Base-by-base conservation (phyloP, 2,888 invertebrate genomes). In the Acronicta alni region DNA sequence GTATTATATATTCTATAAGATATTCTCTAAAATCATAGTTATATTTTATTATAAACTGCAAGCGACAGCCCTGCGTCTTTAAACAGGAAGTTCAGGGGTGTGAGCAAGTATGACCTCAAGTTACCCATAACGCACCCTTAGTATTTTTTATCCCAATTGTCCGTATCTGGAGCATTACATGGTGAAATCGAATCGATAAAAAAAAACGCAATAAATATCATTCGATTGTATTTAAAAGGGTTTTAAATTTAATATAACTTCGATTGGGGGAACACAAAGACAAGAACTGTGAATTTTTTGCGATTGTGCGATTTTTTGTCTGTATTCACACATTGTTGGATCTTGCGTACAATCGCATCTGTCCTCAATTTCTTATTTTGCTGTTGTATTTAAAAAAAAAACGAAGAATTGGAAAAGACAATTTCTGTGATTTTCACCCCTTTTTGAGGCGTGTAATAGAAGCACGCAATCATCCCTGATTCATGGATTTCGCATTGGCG, bases 131-230 rank as follows among this genome's bases (percentile, higher is more conserved):
- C 72, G 85, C 83, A 89, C 91, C 91, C 90, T 86, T 70, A 62
- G 67, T 81, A 74, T 79, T 84, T 83, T 81, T 82, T 81, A 80
- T 80, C 77, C 67, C 83, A 79, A 86, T 90, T 90, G 88, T 89
- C 75, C 70, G 77, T 85, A 92, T 91, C 88, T 92, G 72, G 89
- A 92, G 92, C 89, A 89, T 89, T 90, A 88, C 90, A 88, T 79
- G 85, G 82, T 77, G 74, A 86, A 90, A 87, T 76, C 82, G 85
- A 77, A 86, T 87, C 83, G 82, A 82, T 80, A 75, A 43, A 84
- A 89, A 92, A 91, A 90, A 92, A 86, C 80, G 86, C 91, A 93
- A 94, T 94, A 94, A 93, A 94, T 93, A 94, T 93, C 88, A 89
- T 91, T 89, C 89, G 78, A 92, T 93, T 92, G 91, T 89, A 88